Evolutionary conservation across 1,140 invertebrate species (phyloP), one percentile per base, ranked within the genome.

Genomic region (Pissodes strobi): DNA sequence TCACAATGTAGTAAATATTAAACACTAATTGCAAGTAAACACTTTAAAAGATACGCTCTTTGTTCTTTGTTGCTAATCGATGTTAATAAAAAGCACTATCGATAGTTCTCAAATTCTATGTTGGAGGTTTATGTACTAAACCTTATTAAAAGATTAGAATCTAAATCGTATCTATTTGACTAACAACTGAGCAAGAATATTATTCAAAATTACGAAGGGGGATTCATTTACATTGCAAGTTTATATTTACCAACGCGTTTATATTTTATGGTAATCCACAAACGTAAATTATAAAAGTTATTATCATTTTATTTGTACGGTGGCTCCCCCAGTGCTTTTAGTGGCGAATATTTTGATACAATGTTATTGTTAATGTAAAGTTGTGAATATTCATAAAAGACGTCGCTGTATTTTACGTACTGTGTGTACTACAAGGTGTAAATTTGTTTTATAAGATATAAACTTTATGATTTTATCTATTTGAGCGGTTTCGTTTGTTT

Each of bases 321-420:
- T 52, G 13, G 49, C 22, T 49, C 22, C 46, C 49, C 49, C 49
- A 25, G 25, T 17, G 27, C 15, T 34, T 52, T 52, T 34, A 17
- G 15, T 37, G 25, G 49, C 49, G n/a, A 37, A 52, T 52, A 52
- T 52, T 52, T 52, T 52, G 49, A 52, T 52, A 52, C 49, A 52
- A 52, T 52, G 49, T 52, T 52, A 52, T 52, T 52, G 15, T 52
- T 17, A 49, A 27, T 52, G 49, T 37, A 18, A 19, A 15, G 49
- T 17, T 52, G 49, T 52, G 49, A 49, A 49, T 52, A 52, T 52
- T 52, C 49, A 52, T 52, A 52, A 52, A 52, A 52, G 13, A 19
- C 18, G 2, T 5, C 25, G 49, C 25, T 27, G 25, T 52, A 52
- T 49, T 49, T 49, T 49, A 52, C 27, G 15, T 19, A 13, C 12